Base-by-base conservation (phyloP, 1,140 invertebrate genomes). In the Drosophila parabipectinata region DNA sequence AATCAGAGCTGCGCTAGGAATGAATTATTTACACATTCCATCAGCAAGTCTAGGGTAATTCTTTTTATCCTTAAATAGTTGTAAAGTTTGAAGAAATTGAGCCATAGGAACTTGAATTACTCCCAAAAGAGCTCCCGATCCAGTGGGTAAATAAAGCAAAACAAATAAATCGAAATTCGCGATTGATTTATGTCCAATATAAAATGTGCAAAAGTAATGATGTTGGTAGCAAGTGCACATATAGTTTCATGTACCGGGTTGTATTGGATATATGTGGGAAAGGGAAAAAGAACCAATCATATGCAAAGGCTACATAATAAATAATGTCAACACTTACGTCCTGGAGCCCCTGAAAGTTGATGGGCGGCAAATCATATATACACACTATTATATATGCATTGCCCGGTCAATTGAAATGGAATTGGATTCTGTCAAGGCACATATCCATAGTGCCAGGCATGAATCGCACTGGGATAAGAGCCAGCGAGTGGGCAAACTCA, bases 331-430 rank as follows among this genome's bases (percentile, higher is more conserved):
- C 82, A 85, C 82, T 85, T 87, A 87, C 67, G 54, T 37, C 52
- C 45, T 63, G 52, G n/a, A 39, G 39, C 56, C 51, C 62, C 60
- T 45, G 21, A 47, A 54, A 57, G 63, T 51, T 41, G 80, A 72
- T 60, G 72, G 63, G 72, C 55, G 71, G 74, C 82, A 85, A 87
- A 85, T 87, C 81, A 81, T 85, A 81, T 85, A 75, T 67, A 80
- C 62, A 77, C 58, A 66, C 41, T 80, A 84, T 84, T 84, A 84
- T 78, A 78, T 87, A 85, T 85, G 81, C 81, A 85, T 85, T 82
- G 82, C 58, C 78, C 77, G 81, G 81, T 85, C 81, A 87, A 85
- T 85, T 81, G 82, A 85, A 87, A 85, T 82, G 82, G 80, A 85
- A 85, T 85, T 85, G 81, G 81, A 85, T 85, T 87, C 81, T 87